Percentiles rank a stretch among this genome's conserved stretches.
Conservation (phyloP, 1,140 invertebrate species). For the Caenorhabditis tropicalis region DNA sequence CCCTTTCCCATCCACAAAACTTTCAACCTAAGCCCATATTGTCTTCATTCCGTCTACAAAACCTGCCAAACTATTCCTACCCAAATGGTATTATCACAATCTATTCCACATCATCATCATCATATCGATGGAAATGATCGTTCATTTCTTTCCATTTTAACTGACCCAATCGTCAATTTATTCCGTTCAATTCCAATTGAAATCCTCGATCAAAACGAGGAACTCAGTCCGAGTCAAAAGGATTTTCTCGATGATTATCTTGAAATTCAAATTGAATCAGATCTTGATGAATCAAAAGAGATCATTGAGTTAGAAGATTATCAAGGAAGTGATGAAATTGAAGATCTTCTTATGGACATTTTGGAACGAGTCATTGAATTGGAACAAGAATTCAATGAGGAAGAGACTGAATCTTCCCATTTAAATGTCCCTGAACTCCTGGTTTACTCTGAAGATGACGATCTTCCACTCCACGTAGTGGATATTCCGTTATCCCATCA, state of each 20-base stretch:
- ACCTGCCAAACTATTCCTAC: neutral
- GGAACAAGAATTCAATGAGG: neutral
- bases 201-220: constrained; percentile 37
- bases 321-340: neutral
- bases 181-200: constrained; percentile 26
- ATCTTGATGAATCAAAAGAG: neutral
- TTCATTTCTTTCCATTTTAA: neutral
- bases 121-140: neutral
- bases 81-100: constrained; percentile 14
- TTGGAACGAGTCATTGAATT: neutral
- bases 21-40: constrained; percentile 25
- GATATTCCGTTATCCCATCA: neutral
- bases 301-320: neutral
- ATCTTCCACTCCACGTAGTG: neutral
- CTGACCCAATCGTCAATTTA: constrained; percentile 25
- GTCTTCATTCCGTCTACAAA: neutral
- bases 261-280: neutral
- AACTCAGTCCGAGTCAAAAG: constrained; percentile 38
- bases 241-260: constrained; percentile 3
- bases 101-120: neutral
- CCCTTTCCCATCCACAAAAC: neutral
- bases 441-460: too few relatives aligned
- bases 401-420: too few relatives aligned
- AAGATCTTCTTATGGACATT: neutral
- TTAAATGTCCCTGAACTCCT: too few relatives aligned